Conservation (phyloP, 2,888 invertebrate genomes). For the Nudaria mundana region DNA sequence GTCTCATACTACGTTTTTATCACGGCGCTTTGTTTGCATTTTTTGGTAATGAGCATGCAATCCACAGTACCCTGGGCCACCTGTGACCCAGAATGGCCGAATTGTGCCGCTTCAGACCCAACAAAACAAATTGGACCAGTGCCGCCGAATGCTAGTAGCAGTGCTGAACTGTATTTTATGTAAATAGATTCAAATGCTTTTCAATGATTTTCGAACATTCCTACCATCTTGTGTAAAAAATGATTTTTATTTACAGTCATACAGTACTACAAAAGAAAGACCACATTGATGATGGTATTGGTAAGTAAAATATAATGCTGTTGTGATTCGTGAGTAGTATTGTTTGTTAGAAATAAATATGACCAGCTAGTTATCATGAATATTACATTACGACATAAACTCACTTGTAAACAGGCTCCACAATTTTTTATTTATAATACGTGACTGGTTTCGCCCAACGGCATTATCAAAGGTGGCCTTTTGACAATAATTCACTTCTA, state of each 20-base stretch:
- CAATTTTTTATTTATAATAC: too few species aligned
- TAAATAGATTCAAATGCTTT: slow-evolving; percentile 20
- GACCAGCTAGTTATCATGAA: too few species aligned
- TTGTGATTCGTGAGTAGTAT: too few species aligned
- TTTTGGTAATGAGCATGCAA: slow-evolving; percentile 86
- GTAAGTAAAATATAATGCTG: too few species aligned
- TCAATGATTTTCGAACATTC: too few species aligned
- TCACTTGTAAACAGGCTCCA: too few species aligned
- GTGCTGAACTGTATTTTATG: slow-evolving; percentile 81
- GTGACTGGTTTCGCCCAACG: too few species aligned
- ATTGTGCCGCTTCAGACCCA: slow-evolving; percentile 63
- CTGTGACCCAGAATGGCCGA: slow-evolving; percentile 82
- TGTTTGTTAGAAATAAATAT: too few species aligned
- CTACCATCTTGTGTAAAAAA: neutral
- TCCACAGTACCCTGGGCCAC: slow-evolving; percentile 86
- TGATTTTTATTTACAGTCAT: slow-evolving; percentile 41
- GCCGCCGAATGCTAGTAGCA: slow-evolving; percentile 59
- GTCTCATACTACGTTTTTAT: slow-evolving; percentile 89
- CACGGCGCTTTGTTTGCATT: slow-evolving; percentile 87
- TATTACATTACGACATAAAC: too few species aligned
- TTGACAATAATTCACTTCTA: too few species aligned
- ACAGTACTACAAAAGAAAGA: slow-evolving; percentile 63
- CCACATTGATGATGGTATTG: slow-evolving; percentile 65
- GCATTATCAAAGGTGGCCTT: too few species aligned
- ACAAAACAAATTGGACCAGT: slow-evolving; percentile 28